Evolutionary conservation across 2,113 vertebrate species (phyloP).

Genomic region (Nicator chloris): DNA sequence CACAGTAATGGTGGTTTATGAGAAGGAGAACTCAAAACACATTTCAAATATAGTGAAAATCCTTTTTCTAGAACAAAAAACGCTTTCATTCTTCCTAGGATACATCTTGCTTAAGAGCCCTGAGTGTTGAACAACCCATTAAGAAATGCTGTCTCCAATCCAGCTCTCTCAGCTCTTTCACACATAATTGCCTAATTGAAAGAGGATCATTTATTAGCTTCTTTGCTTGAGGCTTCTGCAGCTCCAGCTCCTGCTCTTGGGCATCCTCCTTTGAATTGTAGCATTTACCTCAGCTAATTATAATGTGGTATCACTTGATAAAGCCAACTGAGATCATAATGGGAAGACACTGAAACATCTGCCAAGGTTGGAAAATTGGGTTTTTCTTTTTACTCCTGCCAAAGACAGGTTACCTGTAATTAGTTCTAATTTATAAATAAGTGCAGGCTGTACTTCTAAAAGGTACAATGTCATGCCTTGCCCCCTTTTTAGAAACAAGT

Average conservation of each 20-base stretch:
- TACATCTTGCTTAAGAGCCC: slow-evolving; percentile 26
- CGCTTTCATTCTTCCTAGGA: not conserved
- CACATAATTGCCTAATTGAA: slow-evolving; percentile 62
- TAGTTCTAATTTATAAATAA: slow-evolving; percentile 76
- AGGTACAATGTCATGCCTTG: slow-evolving; percentile 45
- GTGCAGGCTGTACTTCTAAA: slow-evolving; percentile 65
- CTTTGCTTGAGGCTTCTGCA: slow-evolving; percentile 48
- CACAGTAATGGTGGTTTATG: not conserved
- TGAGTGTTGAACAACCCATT: not conserved
- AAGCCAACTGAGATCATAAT: slow-evolving; percentile 72
- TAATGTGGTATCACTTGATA: slow-evolving; percentile 65
- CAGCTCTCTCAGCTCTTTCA: slow-evolving; percentile 50
- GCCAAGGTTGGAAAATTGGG: slow-evolving; percentile 59
- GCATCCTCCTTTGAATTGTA: slow-evolving; percentile 55
- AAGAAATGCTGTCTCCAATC: slow-evolving; percentile 38
- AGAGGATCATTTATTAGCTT: slow-evolving; percentile 57
- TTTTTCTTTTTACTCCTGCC: slow-evolving; percentile 51
- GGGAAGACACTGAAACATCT: slow-evolving; percentile 45
- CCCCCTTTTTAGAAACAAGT: slow-evolving; percentile 42
- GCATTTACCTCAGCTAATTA: slow-evolving; percentile 61
- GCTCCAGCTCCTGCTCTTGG: slow-evolving; percentile 46
- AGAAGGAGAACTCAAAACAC: not conserved
- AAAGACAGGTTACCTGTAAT: slow-evolving; percentile 73
- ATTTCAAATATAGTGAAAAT: not conserved
- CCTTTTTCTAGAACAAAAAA: not conserved